Conservation (phyloP, 2,113 vertebrate species). For the Rhagologus leucostigma region DNA sequence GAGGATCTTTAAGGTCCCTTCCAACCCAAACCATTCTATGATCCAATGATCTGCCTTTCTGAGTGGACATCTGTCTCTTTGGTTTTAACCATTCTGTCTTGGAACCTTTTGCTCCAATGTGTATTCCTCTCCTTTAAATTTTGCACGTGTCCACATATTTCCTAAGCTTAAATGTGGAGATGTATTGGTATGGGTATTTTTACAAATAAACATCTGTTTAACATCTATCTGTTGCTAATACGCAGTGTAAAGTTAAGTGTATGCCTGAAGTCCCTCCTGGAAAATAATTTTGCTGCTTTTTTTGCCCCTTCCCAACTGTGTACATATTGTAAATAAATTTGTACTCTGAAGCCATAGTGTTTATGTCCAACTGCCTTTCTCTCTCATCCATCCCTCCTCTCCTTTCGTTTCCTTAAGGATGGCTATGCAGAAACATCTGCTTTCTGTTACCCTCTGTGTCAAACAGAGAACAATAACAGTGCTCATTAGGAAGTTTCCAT, state of each 20-base stretch:
- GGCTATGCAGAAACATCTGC: not conserved
- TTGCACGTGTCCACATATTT: not conserved
- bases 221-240: not conserved
- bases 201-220: conserved; percentile 7
- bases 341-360: not conserved
- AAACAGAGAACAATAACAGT: not conserved
- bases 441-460: not conserved
- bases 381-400: not conserved
- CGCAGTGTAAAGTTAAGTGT: not conserved
- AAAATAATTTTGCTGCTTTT: not conserved
- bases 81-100: not conserved
- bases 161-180: not conserved
- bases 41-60: not conserved
- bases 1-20: not conserved
- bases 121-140: not conserved
- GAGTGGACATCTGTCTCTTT: not conserved
- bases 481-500: conserved; percentile 19
- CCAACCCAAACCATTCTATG: not conserved
- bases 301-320: not conserved
- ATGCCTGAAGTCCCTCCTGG: not conserved
- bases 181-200: not conserved
- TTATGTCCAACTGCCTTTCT: not conserved
- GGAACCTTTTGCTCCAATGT: not conserved
- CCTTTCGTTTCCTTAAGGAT: not conserved
- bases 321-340: not conserved